Evolutionary conservation across 2,888 invertebrate species (phyloP).

Genomic region (Geophilus truncorum): DNA sequence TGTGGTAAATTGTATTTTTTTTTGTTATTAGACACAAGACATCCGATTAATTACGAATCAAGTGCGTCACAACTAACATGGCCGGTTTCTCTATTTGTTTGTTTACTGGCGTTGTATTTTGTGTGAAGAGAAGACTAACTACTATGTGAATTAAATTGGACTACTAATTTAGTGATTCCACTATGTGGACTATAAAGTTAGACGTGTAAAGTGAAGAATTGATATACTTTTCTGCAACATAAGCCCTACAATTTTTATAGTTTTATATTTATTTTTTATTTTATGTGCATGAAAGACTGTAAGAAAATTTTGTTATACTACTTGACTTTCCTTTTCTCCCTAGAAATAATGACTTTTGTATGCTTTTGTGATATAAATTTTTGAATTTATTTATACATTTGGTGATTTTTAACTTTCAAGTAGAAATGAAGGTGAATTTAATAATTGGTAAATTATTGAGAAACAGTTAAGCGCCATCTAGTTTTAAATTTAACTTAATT

Average conservation of each 20-base stretch:
- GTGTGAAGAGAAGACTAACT: background rate
- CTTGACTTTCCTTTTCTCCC: background rate
- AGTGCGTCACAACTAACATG: background rate
- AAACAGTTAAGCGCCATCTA: too few relatives aligned
- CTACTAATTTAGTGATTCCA: background rate
- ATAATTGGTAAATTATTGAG: too few relatives aligned
- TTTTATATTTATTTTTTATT: background rate
- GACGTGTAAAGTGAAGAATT: background rate
- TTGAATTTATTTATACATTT: background rate
- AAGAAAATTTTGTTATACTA: background rate
- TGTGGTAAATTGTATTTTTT: background rate
- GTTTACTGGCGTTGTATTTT: background rate
- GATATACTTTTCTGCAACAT: background rate
- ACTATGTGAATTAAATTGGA: background rate
- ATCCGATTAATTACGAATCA: background rate
- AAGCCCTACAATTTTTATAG: background rate
- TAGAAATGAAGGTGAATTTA: too few relatives aligned
- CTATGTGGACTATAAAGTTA: background rate
- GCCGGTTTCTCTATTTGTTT: background rate
- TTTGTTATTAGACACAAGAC: background rate
- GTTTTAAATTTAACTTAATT: too few relatives aligned
- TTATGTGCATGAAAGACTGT: background rate
- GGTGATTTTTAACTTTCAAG: background rate
- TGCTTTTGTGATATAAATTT: conserved; percentile 11
- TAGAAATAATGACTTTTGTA: background rate